Base-by-base conservation (phyloP, 2,888 invertebrate species). In the Nymphalis polychloros region DNA sequence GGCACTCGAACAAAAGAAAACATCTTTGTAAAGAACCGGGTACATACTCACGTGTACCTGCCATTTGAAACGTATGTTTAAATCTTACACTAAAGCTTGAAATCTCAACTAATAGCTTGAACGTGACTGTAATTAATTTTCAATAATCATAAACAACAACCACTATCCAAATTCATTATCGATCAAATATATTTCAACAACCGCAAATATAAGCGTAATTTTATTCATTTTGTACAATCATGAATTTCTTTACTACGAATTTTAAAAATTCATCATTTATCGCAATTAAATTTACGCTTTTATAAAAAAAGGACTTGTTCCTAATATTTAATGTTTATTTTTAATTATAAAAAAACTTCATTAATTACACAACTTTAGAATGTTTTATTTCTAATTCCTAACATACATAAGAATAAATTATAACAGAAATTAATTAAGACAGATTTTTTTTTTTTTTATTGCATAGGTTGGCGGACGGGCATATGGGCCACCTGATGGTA, bases 1-100 rank as follows among this genome's bases (percentile, higher is more conserved):
- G 83, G 86, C 85, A 83, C 83, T 83, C 83, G 82, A 84, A 92
- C 90, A 91, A 91, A 89, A 83, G 84, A 79, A 77, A 78, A 78
- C 82, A 83, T 84, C 85, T 84, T 82, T 81, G 81, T 81, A 75
- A 72, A 72, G 72, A 63, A 63, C 60, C 66, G 64, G 68, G 68
- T 72, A 68, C 67, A 67, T 83, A 81, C 84, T 84, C 84, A 84
- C 79, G 76, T 81, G 77, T 79, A 78, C 79, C 78, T 75, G 81
- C 75, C 59, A 50, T 46, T 50, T 62, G 50, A 52, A 50, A 64
- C 41, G 60, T 17, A 49, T 50, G 49, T 53, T 35, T 50, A 48
- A 46, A 50, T 27, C 63, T 67, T 20, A 5, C 57, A 35, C 55
- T n/a, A n/a, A n/a, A n/a, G n/a, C n/a, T n/a, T n/a, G n/a, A n/a